Evolutionary conservation across 2,888 invertebrate species (phyloP), one percentile per base, ranked within the genome.

Genomic region (Enchytraeus crypticus): DNA sequence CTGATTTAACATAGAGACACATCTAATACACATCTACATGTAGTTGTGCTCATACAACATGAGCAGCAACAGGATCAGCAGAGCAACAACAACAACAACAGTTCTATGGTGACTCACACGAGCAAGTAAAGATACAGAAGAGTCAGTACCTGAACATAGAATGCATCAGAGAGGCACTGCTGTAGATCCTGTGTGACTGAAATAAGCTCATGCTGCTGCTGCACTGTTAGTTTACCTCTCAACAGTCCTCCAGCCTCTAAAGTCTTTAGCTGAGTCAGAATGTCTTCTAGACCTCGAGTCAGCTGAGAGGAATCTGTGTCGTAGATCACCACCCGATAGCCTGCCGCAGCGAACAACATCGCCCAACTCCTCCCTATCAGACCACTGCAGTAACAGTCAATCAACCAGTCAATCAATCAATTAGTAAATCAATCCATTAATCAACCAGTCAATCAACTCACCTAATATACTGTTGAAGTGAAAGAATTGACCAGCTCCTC

Each of bases 311-410:
- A 61, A 5, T 69, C 67, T 8, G 74, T 68, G 66, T 97, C 97
- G 77, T 86, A 96, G 54, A 97, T 82, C 18, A 84, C 83, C 32
- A 96, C 95, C 75, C 87, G 84, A 78, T 93, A 95, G 11, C 93
- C 95, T 4, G 87, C 90, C n/a, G 72, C 69, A 14, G 92, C 92
- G 79, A 93, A 97, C 38, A 96, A 83, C 92, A 96, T 95, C 0
- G 95, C 89, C 92, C 93, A 97, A 71, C 93, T 93, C 60, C 90
- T 85, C 2, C 96, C 97, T 71, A 97, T 95, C 57, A 96, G 82
- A 2, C 97, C 97, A 78, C 95, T 96, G 68, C 51, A 69, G 68
- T 29, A 5, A 29, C 27, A 57, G 21, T 32, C 21, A 26, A 51
- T 26, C 29, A 21, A 55, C 11, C 30, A 30, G n/a, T 11, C 11